Base-by-base conservation (phyloP, 2,797 vertebrate genomes). In the Gila robusta region DNA sequence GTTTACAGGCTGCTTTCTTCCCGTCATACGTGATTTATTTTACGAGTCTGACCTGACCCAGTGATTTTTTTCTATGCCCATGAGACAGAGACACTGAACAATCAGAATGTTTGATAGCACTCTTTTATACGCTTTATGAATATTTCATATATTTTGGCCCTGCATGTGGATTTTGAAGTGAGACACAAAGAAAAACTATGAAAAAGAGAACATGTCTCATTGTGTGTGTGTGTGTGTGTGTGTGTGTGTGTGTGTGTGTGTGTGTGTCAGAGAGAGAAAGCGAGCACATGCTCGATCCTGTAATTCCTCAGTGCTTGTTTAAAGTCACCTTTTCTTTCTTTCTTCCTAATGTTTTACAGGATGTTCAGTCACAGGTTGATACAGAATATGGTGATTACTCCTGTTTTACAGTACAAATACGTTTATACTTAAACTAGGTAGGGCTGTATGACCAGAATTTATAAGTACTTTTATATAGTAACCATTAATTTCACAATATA, bases 1-100 rank as follows among this genome's bases (percentile, higher is more conserved):
- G 23, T 85, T 85, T 80, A 85, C 26, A 35, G 88, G 44, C 52
- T 73, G 72, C 44, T 82, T 69, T 83, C 54, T 56, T 59, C 74
- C 74, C 78, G 83, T 91, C 85, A 82, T 56, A 62, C 44, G 70
- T 88, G 88, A 91, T 93, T 91, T 91, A 91, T 91, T 84, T 66
- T 81, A 74, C 1, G 47, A 84, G 87, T 88, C 90, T 89, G 87
- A 90, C 88, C 88, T 86, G 91, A 92, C 91, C 90, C 84, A 80
- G 69, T 80, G 84, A 80, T 85, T 64, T 81, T 70, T 71, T 62
- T 73, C 64, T 85, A 80, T 72, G 77, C 84, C 52, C 77, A 39
- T 73, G 77, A 85, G 84, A 85, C 84, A 2, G 54, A 80, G 56
- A 80, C 78, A 39, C 54, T 85, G 84, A 76, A 76, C 78, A 84